Percentiles rank a stretch among this genome's conserved stretches.
Conservation (phyloP, 2,797 vertebrate genomes). For the Pantherophis vulpinus region DNA sequence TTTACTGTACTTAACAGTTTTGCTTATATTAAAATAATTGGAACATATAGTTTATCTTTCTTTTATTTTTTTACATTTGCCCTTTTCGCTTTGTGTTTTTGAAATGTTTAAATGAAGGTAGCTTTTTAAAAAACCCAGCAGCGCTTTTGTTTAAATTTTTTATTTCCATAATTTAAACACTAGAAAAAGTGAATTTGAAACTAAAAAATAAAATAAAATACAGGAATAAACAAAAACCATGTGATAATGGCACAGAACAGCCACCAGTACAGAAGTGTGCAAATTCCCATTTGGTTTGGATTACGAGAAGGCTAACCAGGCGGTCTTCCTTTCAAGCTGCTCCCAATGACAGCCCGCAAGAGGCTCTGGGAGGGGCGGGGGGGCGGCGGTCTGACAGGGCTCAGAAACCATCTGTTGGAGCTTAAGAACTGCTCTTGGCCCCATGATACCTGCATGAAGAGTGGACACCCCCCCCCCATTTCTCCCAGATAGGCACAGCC, state of each 20-base stretch:
- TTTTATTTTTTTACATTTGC: neutral
- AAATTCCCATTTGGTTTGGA: slow-evolving; percentile 62
- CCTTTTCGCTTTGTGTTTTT: neutral
- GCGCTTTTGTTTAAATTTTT: slow-evolving; percentile 51
- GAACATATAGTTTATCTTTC: neutral
- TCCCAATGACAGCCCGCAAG: slow-evolving; percentile 59
- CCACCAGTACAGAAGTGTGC: slow-evolving; percentile 67
- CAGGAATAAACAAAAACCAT: slow-evolving; percentile 40
- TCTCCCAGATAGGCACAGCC: neutral
- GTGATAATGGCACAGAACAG: slow-evolving; percentile 55
- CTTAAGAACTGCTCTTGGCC: neutral
- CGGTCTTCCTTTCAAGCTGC: slow-evolving; percentile 58
- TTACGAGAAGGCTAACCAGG: slow-evolving; percentile 55
- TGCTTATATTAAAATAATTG: neutral
- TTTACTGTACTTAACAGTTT: neutral
- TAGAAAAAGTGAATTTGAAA: slow-evolving; percentile 62
- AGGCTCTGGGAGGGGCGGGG: slow-evolving; percentile 36
- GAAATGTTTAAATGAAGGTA: neutral
- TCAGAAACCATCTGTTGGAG: slow-evolving; percentile 23
- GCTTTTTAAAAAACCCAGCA: slow-evolving; percentile 2
- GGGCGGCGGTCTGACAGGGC: slow-evolving; percentile 19
- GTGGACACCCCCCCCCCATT: slow-evolving; percentile 8
- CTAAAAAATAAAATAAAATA: slow-evolving; percentile 68
- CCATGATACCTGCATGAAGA: neutral
- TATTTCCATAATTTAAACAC: slow-evolving; percentile 80